Evolutionary conservation across 92 coral and sea anemone genomes (phyloP), one percentile per base, ranked within the genome.

Genomic region (Porites evermanni): DNA sequence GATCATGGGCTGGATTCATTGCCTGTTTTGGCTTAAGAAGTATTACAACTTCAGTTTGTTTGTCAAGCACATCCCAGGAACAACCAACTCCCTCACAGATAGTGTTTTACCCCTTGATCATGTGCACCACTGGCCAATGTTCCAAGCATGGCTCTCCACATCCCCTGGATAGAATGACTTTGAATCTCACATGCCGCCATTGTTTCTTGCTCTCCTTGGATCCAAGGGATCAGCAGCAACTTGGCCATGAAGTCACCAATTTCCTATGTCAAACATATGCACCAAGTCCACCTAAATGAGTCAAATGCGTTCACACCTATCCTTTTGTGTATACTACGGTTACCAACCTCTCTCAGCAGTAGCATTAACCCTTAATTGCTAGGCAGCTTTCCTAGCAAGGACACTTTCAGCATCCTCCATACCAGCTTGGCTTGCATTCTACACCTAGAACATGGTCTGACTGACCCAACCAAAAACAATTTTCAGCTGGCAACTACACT

Each of bases 81-180:
- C 67, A 69, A 1, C 52, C 44, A 86, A 58, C 59, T 0, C 56
- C 56, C 19, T 70, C 0, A 84, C 84, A 18, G 89, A 86, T 72
- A 86, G 89, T 67, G 54, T 86, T 21, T 86, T 84, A 20, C 58
- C 78, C 52, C 84, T 86, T 68, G 71, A 86, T 69, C 74, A 58
- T 20, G 67, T 47, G 79, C 3, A 65, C 64, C 82, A 85, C 82
- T 78, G 77, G 77, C 63, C 26, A 32, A 63, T 9, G 70, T 38
- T 38, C 47, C 47, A 38, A 38, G 47, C 47, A 0, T 38, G 47
- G 47, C 47, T 38, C 47, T 38, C 82, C 67, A 80, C 64, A 26
- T 85, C 88, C 67, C 56, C 63, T 65, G 2, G 58, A 53, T 64
- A 75, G 38, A n/a, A 5, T 19, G 79, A 53, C 38, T 19, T 74